Evolutionary conservation across 1,140 invertebrate species (phyloP), one percentile per base, ranked within the genome.

Genomic region (Hestina assimilis): DNA sequence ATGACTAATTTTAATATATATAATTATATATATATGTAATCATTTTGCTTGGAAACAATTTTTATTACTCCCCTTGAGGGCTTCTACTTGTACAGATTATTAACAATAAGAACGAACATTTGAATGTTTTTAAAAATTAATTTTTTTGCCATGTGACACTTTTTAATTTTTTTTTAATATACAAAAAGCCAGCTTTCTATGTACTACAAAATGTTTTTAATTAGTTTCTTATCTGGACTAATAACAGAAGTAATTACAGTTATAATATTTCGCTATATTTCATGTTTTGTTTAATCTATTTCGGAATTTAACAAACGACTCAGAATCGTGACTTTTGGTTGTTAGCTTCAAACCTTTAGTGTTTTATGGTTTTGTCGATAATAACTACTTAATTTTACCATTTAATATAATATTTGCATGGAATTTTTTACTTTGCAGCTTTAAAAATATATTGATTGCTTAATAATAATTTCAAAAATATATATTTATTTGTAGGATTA

Each of bases 251-350:
- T 50, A 50, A 50, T 55, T 55, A 54, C 28, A 54, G 31, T 53
- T 59, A 53, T 47, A 23, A 42, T 41, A 21, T 17, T 40, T 15
- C 28, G 24, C 47, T 38, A 45, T 50, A 50, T 40, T 43, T 63
- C 33, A 54, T 28, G 23, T 12, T 23, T 17, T 55, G 52, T 53
- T 59, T 52, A 64, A 53, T 56, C 46, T 56, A 57, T 64, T 59
- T 56, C 55, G 35, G 53, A 57, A 23, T 42, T 50, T 42, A 59
- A 65, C 43, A 50, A 58, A 61, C 50, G 31, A 29, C 33, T 29
- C 11, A 7, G 3, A 33, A 40, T 60, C 58, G 58, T 65, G 63
- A 60, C 63, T 53, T 29, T 21, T 9, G 42, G 53, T 40, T 33
- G 53, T 61, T 61, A 57, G 41, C 9, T 29, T 12, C 0, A 50